Conservation (phyloP, 2,113 vertebrate genomes). For the Syngnathus scovelli region DNA sequence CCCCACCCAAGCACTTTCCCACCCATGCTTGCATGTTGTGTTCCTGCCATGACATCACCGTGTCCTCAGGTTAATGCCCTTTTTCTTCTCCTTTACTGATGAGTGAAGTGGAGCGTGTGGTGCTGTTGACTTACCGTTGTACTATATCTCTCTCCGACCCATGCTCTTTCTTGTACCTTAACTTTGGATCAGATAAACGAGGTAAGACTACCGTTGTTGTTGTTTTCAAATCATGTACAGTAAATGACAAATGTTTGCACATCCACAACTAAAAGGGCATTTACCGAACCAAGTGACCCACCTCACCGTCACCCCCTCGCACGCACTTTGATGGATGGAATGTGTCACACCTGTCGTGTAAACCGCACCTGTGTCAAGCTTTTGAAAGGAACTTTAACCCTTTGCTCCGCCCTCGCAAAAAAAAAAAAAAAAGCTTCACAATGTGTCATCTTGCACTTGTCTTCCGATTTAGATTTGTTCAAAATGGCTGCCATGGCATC, state of each 20-base stretch:
- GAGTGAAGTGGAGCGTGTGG: constrained; percentile 53
- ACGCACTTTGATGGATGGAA: not conserved
- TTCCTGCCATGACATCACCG: constrained; percentile 39
- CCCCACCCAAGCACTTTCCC: not conserved
- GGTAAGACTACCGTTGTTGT: constrained; percentile 73
- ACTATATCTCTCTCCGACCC: constrained; percentile 73
- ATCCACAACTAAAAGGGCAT: constrained; percentile 49
- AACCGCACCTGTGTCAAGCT: not conserved
- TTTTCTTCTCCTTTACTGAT: constrained; percentile 46
- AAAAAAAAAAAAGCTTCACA: too few relatives aligned
- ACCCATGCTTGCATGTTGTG: constrained; percentile 47
- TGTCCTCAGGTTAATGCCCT: constrained; percentile 65
- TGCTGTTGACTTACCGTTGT: constrained; percentile 66
- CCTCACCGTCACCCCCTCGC: not conserved
- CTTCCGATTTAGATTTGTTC: too few relatives aligned
- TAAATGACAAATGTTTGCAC: not conserved
- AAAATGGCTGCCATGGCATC: too few relatives aligned
- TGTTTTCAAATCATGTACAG: constrained; percentile 1
- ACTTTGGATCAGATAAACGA: constrained; percentile 79
- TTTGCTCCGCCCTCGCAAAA: not conserved
- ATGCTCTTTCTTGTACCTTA: constrained; percentile 73
- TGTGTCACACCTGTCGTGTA: not conserved
- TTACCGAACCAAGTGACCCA: constrained; percentile 40
- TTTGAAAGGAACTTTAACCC: not conserved
- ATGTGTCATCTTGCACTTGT: too few relatives aligned